Conservation (phyloP, 2,888 invertebrate genomes). For the Rhyacophila evoluta region DNA sequence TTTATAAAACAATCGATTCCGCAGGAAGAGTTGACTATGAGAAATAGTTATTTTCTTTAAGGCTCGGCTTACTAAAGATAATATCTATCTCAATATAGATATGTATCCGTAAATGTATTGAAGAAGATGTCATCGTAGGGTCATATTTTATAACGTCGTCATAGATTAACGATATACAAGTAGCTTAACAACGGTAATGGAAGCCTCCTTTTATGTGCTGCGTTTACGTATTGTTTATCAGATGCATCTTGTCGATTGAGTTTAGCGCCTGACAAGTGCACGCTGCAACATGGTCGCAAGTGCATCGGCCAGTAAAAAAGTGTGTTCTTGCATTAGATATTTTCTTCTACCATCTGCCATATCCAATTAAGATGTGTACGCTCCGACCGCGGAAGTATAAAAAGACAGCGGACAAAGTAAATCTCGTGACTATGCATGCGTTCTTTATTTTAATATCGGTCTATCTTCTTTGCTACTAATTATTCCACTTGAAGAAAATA, state of each 20-base stretch:
- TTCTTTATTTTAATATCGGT: neutral
- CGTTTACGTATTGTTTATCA: slow-evolving; percentile 13
- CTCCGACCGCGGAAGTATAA: neutral
- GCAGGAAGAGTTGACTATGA: neutral
- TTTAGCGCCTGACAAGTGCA: slow-evolving; percentile 22
- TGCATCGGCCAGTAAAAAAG: slow-evolving; percentile 6
- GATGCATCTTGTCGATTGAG: slow-evolving; percentile 24
- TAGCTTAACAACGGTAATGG: slow-evolving; percentile 8
- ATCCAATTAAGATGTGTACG: slow-evolving; percentile 12
- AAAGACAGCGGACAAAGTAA: slow-evolving; percentile 19
- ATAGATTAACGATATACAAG: slow-evolving; percentile 16
- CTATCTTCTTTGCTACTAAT: too few relatives aligned
- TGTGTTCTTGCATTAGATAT: slow-evolving; percentile 13
- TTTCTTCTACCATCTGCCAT: slow-evolving; percentile 17
- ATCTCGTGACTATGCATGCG: neutral
- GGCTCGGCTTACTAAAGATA: neutral
- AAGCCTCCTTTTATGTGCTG: neutral
- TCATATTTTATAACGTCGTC: slow-evolving; percentile 22
- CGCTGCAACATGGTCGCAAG: neutral
- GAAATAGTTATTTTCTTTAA: neutral
- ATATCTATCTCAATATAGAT: slow-evolving; percentile 22
- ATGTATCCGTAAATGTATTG: slow-evolving; percentile 9
- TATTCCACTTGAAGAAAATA: too few relatives aligned
- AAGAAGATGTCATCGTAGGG: slow-evolving; percentile 22
- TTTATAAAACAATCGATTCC: neutral